A percentile compares a stretch with the other conserved stretches of the same genome.
Conservation (phyloP, 2,113 vertebrate species). For the Sylvietta virens region DNA sequence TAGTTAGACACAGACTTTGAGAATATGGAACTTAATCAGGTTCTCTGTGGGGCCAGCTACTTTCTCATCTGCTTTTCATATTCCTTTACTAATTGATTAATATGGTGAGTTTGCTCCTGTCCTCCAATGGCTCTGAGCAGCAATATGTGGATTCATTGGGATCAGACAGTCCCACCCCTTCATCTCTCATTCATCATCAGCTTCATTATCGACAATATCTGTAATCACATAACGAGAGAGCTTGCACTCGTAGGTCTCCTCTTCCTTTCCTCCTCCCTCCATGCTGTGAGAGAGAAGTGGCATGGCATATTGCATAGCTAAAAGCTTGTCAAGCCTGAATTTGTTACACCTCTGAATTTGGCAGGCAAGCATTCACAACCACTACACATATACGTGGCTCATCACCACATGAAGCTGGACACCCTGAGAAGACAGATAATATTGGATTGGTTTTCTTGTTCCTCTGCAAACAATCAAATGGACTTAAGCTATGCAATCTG, state of each 20-base stretch:
- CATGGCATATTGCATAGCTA: neutral
- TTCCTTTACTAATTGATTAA: neutral
- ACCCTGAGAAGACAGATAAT: neutral
- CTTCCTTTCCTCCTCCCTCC: neutral
- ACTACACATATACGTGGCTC: neutral
- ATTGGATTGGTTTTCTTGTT: neutral
- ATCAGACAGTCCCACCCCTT: neutral
- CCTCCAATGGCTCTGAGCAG: neutral
- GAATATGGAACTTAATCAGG: neutral
- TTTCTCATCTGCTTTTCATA: neutral
- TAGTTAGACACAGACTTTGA: neutral
- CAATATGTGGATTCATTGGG: accelerated
- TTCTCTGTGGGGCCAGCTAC: neutral
- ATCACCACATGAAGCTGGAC: neutral
- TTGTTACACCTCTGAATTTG: neutral
- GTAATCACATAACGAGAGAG: accelerated
- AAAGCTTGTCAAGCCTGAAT: neutral
- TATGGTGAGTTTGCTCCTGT: neutral
- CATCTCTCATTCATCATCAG: neutral
- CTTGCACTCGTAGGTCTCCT: neutral
- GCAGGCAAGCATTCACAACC: neutral
- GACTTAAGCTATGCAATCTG: neutral
- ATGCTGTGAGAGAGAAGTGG: neutral
- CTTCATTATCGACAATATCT: neutral
- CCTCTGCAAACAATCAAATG: neutral